Evolutionary conservation across 1,140 invertebrate species (phyloP).

Genomic region (Lepidurus arcticus): DNA sequence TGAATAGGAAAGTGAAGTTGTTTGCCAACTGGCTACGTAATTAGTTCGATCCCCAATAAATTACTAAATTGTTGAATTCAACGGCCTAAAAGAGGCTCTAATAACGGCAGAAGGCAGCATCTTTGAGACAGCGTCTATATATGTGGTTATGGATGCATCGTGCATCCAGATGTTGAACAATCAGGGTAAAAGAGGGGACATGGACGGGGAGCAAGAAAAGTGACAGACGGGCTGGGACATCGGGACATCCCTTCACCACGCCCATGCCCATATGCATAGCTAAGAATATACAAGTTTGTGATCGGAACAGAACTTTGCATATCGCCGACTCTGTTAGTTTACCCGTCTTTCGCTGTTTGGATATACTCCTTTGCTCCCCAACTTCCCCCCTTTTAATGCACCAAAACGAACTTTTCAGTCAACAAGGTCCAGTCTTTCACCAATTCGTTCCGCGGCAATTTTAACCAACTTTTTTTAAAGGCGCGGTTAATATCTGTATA

Average conservation of each 20-base stretch:
- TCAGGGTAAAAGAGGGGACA: not conserved
- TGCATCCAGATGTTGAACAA: conserved; percentile 9
- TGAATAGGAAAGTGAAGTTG: too few relatives aligned
- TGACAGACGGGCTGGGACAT: conserved; percentile 13
- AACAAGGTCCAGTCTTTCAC: too few relatives aligned
- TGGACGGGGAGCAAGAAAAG: not conserved
- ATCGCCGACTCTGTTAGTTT: not conserved
- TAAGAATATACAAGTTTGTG: not conserved
- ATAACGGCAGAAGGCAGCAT: not conserved
- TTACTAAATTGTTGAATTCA: not conserved
- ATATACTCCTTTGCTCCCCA: not conserved
- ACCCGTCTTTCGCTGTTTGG: not conserved
- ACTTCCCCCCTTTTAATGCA: not conserved
- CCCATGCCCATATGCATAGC: not conserved
- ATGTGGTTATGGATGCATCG: not conserved
- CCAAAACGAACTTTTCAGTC: too few relatives aligned
- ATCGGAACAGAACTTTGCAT: not conserved
- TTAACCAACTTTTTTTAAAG: too few relatives aligned
- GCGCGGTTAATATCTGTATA: too few relatives aligned
- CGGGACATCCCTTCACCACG: conserved; percentile 5
- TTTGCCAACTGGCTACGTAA: too few relatives aligned
- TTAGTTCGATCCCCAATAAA: too few relatives aligned
- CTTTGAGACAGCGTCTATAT: not conserved
- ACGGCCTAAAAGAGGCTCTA: not conserved
- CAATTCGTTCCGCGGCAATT: too few relatives aligned